Percentiles rank a stretch among this genome's conserved stretches.
Evolutionary conservation across 2,113 vertebrate genomes (phyloP).

Genomic region (Sarotherodon lohbergeri): DNA sequence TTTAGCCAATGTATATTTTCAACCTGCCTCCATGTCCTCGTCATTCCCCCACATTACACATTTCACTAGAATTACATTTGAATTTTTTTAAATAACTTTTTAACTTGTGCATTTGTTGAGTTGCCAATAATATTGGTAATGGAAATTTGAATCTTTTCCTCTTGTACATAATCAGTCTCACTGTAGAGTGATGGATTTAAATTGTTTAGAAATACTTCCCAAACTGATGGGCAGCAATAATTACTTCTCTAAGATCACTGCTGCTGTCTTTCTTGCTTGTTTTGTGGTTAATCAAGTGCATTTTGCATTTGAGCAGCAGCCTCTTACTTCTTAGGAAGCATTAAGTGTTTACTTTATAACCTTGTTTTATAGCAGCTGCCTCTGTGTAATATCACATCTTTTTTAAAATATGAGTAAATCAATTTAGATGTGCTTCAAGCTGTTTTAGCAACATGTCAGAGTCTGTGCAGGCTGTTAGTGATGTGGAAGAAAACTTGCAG

Average conservation of each 20-base stretch:
- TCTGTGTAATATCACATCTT: neutral
- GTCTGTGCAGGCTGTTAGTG: neutral
- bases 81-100: too few relatives aligned
- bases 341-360: neutral
- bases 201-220: neutral
- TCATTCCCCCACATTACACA: neutral
- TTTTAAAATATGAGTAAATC: neutral
- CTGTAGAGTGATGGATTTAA: neutral
- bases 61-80: neutral
- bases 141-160: neutral
- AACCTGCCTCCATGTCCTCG: neutral
- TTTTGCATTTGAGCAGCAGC: neutral
- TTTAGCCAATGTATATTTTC: neutral
- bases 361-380: neutral
- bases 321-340: neutral
- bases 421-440: neutral
- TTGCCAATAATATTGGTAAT: neutral
- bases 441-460: neutral
- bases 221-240: neutral
- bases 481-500: conserved; percentile 17
- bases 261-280: neutral
- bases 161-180: rapidly evolving
- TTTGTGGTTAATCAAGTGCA: neutral
- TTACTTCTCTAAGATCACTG: neutral
- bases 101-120: neutral